Conservation (phyloP, 2,888 invertebrate genomes). For the Formica aserva region DNA sequence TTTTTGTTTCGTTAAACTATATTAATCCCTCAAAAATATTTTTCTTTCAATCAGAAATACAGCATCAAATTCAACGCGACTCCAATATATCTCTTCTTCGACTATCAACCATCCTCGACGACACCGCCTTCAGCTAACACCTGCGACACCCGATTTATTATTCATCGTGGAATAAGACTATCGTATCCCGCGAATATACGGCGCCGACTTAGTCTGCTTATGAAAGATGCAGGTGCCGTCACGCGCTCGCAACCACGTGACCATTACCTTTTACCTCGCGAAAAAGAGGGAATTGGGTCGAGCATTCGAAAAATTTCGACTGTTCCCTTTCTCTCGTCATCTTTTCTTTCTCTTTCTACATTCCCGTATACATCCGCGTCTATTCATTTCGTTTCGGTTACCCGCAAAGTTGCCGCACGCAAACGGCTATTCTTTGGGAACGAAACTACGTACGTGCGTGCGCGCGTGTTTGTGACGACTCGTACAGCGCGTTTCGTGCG, state of each 20-base stretch:
- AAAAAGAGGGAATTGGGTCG: not conserved
- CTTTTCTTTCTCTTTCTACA: no score
- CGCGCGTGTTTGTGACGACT: constrained; percentile 16
- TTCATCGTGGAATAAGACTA: constrained; percentile 12
- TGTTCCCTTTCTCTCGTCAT: not conserved
- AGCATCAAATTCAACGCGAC: not conserved
- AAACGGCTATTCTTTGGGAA: constrained; percentile 40
- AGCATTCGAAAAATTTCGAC: constrained; percentile 25
- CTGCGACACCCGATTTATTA: constrained; percentile 29
- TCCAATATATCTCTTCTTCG: not conserved
- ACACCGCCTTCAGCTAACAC: not conserved
- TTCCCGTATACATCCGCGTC: not conserved
- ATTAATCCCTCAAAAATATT: not conserved
- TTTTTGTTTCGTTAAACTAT: not conserved
- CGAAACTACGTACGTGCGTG: constrained; percentile 21
- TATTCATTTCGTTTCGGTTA: not conserved
- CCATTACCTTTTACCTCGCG: constrained; percentile 13
- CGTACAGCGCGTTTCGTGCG: constrained; percentile 32
- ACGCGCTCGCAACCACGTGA: not conserved
- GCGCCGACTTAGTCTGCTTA: not conserved
- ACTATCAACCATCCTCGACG: constrained; percentile 11
- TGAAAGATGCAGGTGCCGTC: constrained; percentile 1
- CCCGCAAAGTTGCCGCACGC: constrained; percentile 31
- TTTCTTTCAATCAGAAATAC: not conserved
- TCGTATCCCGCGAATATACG: constrained; percentile 5